These are phyloP conservation scores for Polyodon spathula DNA, from an alignment of 2,113 vertebrate genomes.

Conservation along the genomic window DNA sequence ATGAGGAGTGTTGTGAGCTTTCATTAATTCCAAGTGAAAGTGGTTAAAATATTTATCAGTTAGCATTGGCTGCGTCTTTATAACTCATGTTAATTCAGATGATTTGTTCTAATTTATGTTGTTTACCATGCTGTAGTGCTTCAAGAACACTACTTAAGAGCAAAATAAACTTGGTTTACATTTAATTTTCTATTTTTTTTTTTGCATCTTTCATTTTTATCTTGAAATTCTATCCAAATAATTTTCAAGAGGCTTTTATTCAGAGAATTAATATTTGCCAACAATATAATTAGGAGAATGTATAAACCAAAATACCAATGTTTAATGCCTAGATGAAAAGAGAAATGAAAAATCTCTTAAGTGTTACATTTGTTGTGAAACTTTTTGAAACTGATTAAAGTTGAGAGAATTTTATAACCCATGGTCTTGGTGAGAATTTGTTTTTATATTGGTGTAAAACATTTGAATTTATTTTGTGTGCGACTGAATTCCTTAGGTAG, in stretches of 20 bases:
- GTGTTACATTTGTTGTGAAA: conserved; percentile 66
- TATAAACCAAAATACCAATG: conserved; percentile 51
- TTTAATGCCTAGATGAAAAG: conserved; percentile 35
- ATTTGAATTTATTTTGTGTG: too few relatives aligned
- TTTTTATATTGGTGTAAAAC: too few relatives aligned
- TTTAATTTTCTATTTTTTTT: conserved; percentile 70
- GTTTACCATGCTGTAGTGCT: conserved; percentile 98
- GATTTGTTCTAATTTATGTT: conserved; percentile 98
- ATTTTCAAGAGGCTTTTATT: conserved; percentile 36
- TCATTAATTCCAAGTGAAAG: conserved; percentile 95
- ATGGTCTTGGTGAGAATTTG: conserved; percentile 15
- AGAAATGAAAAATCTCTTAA: conserved; percentile 36
- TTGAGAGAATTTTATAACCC: conserved; percentile 59
- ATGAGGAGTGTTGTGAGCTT: conserved; percentile 99
- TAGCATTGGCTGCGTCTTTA: conserved; percentile 95
- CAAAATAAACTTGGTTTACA: conserved; percentile 98
- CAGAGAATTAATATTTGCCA: conserved; percentile 38
- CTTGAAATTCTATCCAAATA: conserved; percentile 46
- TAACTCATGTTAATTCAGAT: conserved; percentile 85
- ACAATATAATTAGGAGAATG: conserved; percentile 52
- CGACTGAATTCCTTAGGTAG: too few relatives aligned
- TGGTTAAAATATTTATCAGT: conserved; percentile 98
- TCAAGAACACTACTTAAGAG: conserved; percentile 93
- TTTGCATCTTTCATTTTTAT: conserved; percentile 46
- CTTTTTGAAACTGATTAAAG: conserved; percentile 69